These are phyloP conservation scores for Crypturellus undulatus DNA, from an alignment of 2,113 vertebrate species.

Conservation along the genomic window DNA sequence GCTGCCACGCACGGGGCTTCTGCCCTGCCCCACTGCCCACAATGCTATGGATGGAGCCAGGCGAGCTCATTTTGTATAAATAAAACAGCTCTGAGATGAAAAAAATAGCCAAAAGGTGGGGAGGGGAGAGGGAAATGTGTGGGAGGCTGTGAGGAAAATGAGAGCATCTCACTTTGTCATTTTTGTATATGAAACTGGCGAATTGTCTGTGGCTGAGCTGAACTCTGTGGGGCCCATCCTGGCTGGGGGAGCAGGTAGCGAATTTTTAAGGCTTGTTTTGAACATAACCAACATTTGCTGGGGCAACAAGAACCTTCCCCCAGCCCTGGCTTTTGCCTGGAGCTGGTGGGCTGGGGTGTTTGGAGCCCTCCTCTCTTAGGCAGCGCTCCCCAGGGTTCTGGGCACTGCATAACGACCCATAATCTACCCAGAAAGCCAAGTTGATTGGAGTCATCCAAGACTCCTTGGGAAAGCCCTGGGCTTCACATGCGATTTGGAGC, in stretches of 20 bases:
- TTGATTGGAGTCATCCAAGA: not conserved
- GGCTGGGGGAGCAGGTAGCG: too few relatives aligned
- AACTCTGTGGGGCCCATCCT: too few relatives aligned
- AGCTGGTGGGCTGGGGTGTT: too few relatives aligned
- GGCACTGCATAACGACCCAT: too few relatives aligned
- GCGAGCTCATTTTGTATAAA: not conserved
- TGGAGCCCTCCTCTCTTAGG: too few relatives aligned
- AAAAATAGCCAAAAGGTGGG: accelerated
- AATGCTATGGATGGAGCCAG: not conserved
- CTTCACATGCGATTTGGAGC: not conserved
- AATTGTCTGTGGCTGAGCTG: too few relatives aligned
- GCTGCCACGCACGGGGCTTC: accelerated
- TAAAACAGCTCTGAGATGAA: not conserved
- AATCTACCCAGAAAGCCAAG: not conserved
- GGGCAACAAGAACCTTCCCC: too few relatives aligned
- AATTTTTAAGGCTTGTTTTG: too few relatives aligned
- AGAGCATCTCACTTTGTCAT: not conserved
- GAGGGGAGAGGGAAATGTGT: too few relatives aligned
- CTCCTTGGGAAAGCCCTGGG: not conserved
- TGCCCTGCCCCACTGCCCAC: not conserved
- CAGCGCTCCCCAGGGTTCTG: too few relatives aligned
- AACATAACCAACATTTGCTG: too few relatives aligned
- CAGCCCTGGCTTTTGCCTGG: too few relatives aligned
- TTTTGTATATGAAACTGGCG: not conserved
- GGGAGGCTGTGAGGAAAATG: not conserved